phyloP scores from a whole-genome alignment of 2,888 invertebrate species.

The Himalopsyche tibetana region DNA sequence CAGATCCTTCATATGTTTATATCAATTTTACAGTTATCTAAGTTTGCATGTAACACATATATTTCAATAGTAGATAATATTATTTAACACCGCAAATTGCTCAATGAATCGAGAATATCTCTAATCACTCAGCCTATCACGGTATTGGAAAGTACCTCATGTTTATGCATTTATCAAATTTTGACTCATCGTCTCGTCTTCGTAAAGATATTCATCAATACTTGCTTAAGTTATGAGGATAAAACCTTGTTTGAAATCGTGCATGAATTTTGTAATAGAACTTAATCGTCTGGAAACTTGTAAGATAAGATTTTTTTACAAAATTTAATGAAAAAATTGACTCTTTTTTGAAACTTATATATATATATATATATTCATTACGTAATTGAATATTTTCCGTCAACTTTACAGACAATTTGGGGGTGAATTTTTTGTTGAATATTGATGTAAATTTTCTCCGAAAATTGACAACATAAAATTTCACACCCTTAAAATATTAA shows the following conservation, averaged over 20 bases:
- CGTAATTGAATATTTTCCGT: too few relatives aligned
- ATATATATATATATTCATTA: too few relatives aligned
- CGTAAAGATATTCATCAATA: slow-evolving; percentile 11
- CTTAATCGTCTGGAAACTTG: slow-evolving; percentile 43
- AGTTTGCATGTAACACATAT: too few relatives aligned
- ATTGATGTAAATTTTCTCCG: too few relatives aligned
- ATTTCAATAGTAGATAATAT: too few relatives aligned
- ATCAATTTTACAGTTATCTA: too few relatives aligned
- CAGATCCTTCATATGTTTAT: too few relatives aligned
- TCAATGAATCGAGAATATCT: neutral
- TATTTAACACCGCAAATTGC: neutral
- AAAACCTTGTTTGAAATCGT: slow-evolving; percentile 6
- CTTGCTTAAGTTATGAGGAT: slow-evolving; percentile 32
- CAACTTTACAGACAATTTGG: too few relatives aligned
- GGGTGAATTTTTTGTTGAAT: too few relatives aligned
- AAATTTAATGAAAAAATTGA: slow-evolving; percentile 9
- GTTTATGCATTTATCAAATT: slow-evolving; percentile 36
- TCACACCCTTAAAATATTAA: too few relatives aligned
- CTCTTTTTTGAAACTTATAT: neutral
- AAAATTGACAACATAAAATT: too few relatives aligned
- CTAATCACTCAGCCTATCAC: slow-evolving; percentile 21
- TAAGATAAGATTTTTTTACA: neutral
- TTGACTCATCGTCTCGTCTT: slow-evolving; percentile 8
- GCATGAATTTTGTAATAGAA: slow-evolving; percentile 36
- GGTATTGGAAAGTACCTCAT: slow-evolving; percentile 28